A percentile compares a stretch with the other conserved stretches of the same genome.
These are phyloP conservation scores for Ochropacha duplaris DNA, from an alignment of 2,888 invertebrate genomes.

Conservation along the genomic window DNA sequence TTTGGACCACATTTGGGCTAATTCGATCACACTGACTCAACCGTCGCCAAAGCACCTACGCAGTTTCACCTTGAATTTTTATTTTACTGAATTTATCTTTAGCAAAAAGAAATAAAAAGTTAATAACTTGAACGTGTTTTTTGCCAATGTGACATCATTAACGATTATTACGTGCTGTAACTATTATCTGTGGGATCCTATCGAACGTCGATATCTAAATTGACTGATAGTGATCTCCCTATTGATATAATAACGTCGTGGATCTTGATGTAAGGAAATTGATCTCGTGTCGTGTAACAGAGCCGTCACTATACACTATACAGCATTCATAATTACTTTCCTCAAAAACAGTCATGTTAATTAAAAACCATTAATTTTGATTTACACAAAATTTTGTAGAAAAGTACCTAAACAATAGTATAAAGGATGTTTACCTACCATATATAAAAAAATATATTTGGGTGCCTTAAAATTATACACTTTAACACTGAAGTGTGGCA, in stretches of 20 bases:
- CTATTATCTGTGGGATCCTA: slow-evolving; percentile 27
- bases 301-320: slow-evolving; percentile 9
- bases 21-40: slow-evolving; percentile 2
- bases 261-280: slow-evolving; percentile 35
- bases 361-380: too few species aligned
- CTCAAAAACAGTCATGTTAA: too few species aligned
- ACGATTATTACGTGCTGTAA: slow-evolving; percentile 30
- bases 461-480: too few species aligned
- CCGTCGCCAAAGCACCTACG: neutral
- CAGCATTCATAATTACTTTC: too few species aligned
- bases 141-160: slow-evolving; percentile 1
- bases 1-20: neutral
- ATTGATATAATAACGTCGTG: slow-evolving; percentile 33
- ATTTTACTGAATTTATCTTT: neutral
- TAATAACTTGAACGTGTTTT: slow-evolving; percentile 1
- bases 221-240: slow-evolving; percentile 34
- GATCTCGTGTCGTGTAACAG: slow-evolving; percentile 29
- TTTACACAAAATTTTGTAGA: too few species aligned
- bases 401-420: too few species aligned
- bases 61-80: slow-evolving; percentile 1
- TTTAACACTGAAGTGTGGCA: too few species aligned
- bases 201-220: slow-evolving; percentile 26
- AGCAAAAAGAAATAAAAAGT: neutral
- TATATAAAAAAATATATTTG: too few species aligned
- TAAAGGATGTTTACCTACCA: too few species aligned